Evolutionary conservation across 92 coral and sea anemone species (phyloP), one percentile per base, ranked within the genome.

Genomic region (Porites lobata): DNA sequence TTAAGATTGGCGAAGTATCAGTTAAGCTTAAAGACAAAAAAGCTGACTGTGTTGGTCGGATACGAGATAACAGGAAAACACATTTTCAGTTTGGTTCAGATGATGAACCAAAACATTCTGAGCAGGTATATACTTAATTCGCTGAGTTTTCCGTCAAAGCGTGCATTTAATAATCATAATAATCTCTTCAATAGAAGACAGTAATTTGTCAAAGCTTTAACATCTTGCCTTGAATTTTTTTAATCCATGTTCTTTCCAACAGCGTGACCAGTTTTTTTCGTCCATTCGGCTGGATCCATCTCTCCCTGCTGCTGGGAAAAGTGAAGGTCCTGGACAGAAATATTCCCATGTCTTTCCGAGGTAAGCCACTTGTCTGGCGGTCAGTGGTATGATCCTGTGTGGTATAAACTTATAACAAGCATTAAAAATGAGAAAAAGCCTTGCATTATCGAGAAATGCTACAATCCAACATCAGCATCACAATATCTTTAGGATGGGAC

Each of bases 81-180:
- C 99, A 96, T 58, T 96, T 96, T 77, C 85, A 75, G 56, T 90
- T 96, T 65, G 99, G 99, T 8, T 88, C 94, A 56, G 93, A 95
- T 84, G 83, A 54, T 0, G 91, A 87, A 43, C 88, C 85, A 54
- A 86, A 72, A 63, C 90, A 82, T 65, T 83, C 98, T 59, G 99
- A 96, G 79, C 98, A 96, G 96, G 99, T 96, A 77, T 26, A 59
- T 13, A 20, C 51, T 17, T 2, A 10, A 14, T 10, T 56, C 11
- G 61, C 61, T 69, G 52, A 51, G 61, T 17, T 4, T 38, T 38
- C 47, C 47, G 5, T 38, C 47, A 38, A 38, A 38, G 47, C 47
- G 6, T 38, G 47, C 47, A 38, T 38, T 38, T 38, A 38, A 38
- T 3, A 38, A 38, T 38, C 47, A 38, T 38, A 38, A 38, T 38